These are phyloP conservation scores for Drosophila prosaltans DNA, from an alignment of 1,140 invertebrate species.

Conservation along the genomic window DNA sequence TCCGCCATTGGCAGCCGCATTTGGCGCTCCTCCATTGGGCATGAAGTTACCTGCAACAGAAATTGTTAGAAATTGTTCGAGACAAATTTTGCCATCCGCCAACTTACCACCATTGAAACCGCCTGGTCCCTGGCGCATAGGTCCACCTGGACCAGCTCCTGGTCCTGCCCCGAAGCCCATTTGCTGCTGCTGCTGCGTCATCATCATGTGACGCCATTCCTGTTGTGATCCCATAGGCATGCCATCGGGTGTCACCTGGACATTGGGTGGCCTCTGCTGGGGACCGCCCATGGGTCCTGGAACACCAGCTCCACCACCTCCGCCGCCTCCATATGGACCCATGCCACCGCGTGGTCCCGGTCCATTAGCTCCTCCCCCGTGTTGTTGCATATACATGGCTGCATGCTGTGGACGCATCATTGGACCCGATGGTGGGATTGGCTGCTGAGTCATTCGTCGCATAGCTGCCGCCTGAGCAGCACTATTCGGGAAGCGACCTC, in stretches of 20 bases:
- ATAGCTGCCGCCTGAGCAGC: conserved; percentile 85
- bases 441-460: conserved; percentile 86
- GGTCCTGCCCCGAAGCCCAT: conserved; percentile 84
- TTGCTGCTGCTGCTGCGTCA: conserved; percentile 87
- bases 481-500: conserved; percentile 77
- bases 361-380: conserved; percentile 72
- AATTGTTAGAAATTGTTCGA: not conserved
- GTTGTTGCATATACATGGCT: conserved; percentile 84
- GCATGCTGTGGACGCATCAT: conserved; percentile 88
- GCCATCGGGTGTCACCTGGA: conserved; percentile 84
- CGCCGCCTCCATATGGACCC: conserved; percentile 81
- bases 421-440: conserved; percentile 88
- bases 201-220: conserved; percentile 89
- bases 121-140: conserved; percentile 86
- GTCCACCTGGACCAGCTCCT: conserved; percentile 75
- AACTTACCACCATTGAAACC: conserved; percentile 87
- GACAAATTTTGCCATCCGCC: not conserved
- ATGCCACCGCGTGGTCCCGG: conserved; percentile 75
- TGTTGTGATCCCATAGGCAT: conserved; percentile 85
- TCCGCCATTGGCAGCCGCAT: conserved; percentile 60
- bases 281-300: conserved; percentile 69
- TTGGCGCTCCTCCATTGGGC: conserved; percentile 69
- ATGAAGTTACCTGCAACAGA: conserved; percentile 70
- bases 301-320: conserved; percentile 62
- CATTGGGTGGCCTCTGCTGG: conserved; percentile 83